Conservation (phyloP, 1,140 invertebrate genomes). For the Drosophila ercepeae region DNA sequence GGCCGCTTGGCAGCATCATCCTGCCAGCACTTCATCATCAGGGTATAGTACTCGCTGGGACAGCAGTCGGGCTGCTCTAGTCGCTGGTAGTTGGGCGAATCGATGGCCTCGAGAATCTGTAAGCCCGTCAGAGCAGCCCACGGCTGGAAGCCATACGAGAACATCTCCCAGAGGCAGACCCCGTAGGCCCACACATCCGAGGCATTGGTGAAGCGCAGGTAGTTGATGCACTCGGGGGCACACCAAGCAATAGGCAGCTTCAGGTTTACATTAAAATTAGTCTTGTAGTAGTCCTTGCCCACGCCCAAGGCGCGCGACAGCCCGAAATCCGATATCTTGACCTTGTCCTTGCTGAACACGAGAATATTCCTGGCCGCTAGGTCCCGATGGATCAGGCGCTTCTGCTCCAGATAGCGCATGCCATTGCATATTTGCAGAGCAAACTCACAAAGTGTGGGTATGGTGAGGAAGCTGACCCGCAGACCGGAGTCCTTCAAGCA, state of each 20-base stretch:
- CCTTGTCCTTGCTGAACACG: conserved; percentile 97
- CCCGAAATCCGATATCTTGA: conserved; percentile 99
- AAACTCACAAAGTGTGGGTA: conserved; percentile 95
- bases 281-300: conserved; percentile 99
- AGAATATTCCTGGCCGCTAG: conserved; percentile 97
- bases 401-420: conserved; percentile 97
- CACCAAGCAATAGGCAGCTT: conserved; percentile 99
- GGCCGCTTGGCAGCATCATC: conserved; percentile 95
- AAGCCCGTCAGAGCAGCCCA: conserved; percentile 98
- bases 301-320: conserved; percentile 97
- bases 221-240: conserved; percentile 99
- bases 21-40: conserved; percentile 98
- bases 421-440: conserved; percentile 97
- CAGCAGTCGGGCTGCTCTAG: conserved; percentile 97
- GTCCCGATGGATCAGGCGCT: conserved; percentile 97
- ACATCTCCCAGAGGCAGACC: conserved; percentile 99
- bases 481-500: conserved; percentile 97
- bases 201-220: conserved; percentile 96
- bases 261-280: conserved; percentile 98
- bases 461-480: conserved; percentile 92
- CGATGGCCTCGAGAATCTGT: conserved; percentile 97
- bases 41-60: conserved; percentile 95
- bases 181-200: conserved; percentile 99
- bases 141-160: conserved; percentile 98
- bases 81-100: conserved; percentile 95